Base-by-base conservation (phyloP, 2,113 vertebrate species). In the Pomatostomus ruficeps region DNA sequence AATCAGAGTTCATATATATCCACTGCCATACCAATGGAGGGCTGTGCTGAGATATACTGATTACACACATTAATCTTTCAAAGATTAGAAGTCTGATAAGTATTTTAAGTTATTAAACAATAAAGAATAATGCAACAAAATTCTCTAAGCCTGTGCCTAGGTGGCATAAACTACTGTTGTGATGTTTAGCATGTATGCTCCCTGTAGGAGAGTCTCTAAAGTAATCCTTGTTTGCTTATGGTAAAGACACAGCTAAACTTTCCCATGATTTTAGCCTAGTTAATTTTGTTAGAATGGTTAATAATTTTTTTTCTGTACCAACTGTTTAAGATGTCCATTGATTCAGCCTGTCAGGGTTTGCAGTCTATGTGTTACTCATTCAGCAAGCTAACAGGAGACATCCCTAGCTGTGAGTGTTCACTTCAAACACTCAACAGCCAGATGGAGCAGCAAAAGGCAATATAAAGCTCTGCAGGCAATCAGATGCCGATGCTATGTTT, bases 401-500 rank as follows among this genome's bases (percentile, higher is more conserved):
- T 10, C 38, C 20, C 9, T 46, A 59, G 67, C 26, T 72, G 6
- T 12, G 35, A 45, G 23, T 4, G 18, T 33, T 78, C 40, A 42
- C 46, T 67, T 66, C 2, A 71, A 85, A 61, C 40, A 33, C 46
- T 65, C 45, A 20, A 42, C 77, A 75, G 36, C 10, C 74, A 68
- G 58, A 8, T 12, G 24, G 63, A 57, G 62, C 6, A 2, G 43
- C 59, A 55, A 23, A 65, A 73, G 29, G 40, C 55, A 17, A 23
- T 12, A 6, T 3, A 66, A 52, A 81, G 28, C 24, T 24, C 45
- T 40, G 45, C 38, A 58, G 71, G 57, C 22, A 52, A 1, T 12
- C 61, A 55, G 63, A 38, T 52, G 43, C 46, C 0, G 0, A 5
- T 72, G 58, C 63, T 63, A 1, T 29, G 12, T 57, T 40, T 68